Conservation (phyloP, 2,797 vertebrate genomes). For the Dicrostonyx torquatus region DNA sequence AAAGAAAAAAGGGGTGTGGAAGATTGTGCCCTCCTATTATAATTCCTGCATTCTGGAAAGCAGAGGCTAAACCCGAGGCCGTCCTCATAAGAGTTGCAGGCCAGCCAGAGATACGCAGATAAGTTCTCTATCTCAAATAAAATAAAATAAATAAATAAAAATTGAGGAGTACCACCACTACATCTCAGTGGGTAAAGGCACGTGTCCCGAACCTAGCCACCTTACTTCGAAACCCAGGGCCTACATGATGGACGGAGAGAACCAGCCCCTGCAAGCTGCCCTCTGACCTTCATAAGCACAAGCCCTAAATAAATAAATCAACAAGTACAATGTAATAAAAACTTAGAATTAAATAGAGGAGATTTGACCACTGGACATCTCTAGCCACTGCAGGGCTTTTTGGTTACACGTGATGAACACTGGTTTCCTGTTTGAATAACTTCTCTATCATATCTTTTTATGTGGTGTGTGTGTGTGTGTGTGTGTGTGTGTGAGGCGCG, state of each 20-base stretch:
- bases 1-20: neutral
- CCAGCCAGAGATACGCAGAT: neutral
- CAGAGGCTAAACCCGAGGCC: neutral
- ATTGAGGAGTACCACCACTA: neutral
- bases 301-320: neutral
- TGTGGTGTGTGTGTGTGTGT: neutral
- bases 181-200: neutral
- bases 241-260: neutral
- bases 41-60: neutral
- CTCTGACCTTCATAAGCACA: neutral
- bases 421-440: neutral
- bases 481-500: neutral
- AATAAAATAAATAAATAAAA: neutral
- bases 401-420: neutral
- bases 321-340: neutral
- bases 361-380: neutral
- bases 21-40: neutral
- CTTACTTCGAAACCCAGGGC: neutral
- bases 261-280: neutral
- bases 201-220: neutral
- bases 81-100: neutral
- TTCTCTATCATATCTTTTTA: neutral
- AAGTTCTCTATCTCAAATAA: neutral
- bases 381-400: neutral
- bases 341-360: neutral